These are phyloP conservation scores for Hyles euphorbiae DNA, from an alignment of 1,140 invertebrate species.

Conservation along the genomic window DNA sequence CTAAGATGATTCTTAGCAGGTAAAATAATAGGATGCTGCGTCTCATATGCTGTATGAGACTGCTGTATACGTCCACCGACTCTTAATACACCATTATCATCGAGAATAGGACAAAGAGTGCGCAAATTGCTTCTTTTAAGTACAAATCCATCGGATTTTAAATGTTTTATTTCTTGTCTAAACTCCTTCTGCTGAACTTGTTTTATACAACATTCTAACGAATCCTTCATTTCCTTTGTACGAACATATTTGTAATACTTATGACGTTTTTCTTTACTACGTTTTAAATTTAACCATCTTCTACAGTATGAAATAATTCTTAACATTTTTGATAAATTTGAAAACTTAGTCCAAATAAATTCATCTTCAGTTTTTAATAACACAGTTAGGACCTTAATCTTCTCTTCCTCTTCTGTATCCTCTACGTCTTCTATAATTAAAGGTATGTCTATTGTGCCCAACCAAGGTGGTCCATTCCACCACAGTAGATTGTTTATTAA, in stretches of 20 bases:
- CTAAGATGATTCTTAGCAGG: conserved; percentile 1
- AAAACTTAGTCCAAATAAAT: conserved; percentile 7
- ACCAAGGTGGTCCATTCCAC: conserved; percentile 1
- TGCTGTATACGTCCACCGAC: conserved; percentile 4
- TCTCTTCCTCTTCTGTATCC: background rate
- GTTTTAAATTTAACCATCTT: conserved; percentile 4
- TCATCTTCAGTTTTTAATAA: background rate
- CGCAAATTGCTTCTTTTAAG: background rate
- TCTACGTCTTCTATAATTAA: background rate
- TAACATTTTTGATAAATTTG: conserved; percentile 7
- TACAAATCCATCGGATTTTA: background rate
- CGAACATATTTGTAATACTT: background rate
- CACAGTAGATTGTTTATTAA: background rate
- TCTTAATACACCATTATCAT: conserved; percentile 7
- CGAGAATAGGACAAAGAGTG: conserved; percentile 1
- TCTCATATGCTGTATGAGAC: background rate
- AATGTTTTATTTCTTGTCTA: background rate
- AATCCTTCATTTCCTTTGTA: conserved; percentile 3
- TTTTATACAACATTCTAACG: conserved; percentile 4
- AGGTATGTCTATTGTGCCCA: background rate
- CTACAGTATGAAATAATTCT: conserved; percentile 2
- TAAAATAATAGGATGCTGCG: conserved; percentile 4
- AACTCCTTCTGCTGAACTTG: background rate
- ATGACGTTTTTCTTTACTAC: background rate
- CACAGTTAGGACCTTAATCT: conserved; percentile 3